Conservation (phyloP, 2,797 vertebrate species). For the Crocodylus rhombifer region DNA sequence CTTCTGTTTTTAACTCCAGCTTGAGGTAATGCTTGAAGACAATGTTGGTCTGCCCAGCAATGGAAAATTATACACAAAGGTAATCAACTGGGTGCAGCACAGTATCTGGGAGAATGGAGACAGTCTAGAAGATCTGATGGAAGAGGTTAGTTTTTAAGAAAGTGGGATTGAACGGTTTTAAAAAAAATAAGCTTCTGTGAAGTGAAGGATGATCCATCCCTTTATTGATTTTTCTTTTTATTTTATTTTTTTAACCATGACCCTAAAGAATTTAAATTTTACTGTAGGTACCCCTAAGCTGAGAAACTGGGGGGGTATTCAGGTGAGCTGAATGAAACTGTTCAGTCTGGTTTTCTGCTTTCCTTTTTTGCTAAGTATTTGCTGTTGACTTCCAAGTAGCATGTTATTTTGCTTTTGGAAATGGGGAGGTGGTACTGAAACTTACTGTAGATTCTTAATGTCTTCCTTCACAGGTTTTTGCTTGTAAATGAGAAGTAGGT, state of each 20-base stretch:
- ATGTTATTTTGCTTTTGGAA: conserved; percentile 79
- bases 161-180: conserved; percentile 71
- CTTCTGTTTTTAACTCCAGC: conserved; percentile 79
- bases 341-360: conserved; percentile 85
- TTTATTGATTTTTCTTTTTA: conserved; percentile 60
- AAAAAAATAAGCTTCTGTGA: conserved; percentile 70
- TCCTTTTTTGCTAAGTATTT: conserved; percentile 80
- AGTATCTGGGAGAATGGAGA: conserved; percentile 98
- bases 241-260: conserved; percentile 79
- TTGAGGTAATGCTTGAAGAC: conserved; percentile 99
- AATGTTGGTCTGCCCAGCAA: conserved; percentile 96
- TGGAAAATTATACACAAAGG: conserved; percentile 97
- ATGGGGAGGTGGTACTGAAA: conserved; percentile 83
- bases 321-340: conserved; percentile 89
- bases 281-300: conserved; percentile 88
- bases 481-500: conserved; percentile 83
- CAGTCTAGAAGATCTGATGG: conserved; percentile 95
- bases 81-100: conserved; percentile 98
- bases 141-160: conserved; percentile 95
- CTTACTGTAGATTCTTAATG: conserved; percentile 86
- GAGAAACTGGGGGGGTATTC: conserved; percentile 90
- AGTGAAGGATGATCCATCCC: conserved; percentile 81
- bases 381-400: conserved; percentile 79
- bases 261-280: conserved; percentile 88
- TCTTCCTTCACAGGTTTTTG: conserved; percentile 90